Evolutionary conservation across 2,113 vertebrate species (phyloP).

Genomic region (Cryptomyrus ogoouensis): DNA sequence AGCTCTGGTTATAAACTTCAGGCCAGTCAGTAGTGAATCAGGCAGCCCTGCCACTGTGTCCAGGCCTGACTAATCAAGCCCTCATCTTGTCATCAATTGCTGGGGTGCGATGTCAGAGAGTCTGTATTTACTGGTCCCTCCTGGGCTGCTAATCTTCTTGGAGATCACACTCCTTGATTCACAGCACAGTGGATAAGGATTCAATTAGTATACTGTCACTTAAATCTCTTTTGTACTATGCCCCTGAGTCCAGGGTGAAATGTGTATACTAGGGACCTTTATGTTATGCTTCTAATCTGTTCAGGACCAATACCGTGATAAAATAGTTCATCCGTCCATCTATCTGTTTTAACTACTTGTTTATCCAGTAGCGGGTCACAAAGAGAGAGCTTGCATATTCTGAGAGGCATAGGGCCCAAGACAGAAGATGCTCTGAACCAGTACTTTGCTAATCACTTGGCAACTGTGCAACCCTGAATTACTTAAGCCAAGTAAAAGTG

Average conservation of each 20-base stretch:
- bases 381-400: background rate
- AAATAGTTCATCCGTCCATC: background rate
- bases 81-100: slow-evolving; percentile 39
- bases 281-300: background rate
- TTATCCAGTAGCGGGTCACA: background rate
- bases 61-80: slow-evolving; percentile 35
- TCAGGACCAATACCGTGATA: background rate
- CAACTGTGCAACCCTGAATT: background rate
- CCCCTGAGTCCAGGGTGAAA: background rate
- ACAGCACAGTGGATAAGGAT: slow-evolving; percentile 25
- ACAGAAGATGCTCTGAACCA: background rate
- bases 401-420: background rate
- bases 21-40: slow-evolving; percentile 26
- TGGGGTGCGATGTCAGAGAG: background rate
- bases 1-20: slow-evolving; percentile 32
- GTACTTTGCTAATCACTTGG: background rate
- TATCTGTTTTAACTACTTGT: background rate
- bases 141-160: slow-evolving; percentile 33
- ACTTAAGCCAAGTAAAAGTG: background rate
- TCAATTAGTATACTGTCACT: background rate
- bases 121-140: slow-evolving; percentile 25
- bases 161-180: slow-evolving; percentile 30
- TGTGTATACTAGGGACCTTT: background rate
- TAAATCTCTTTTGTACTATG: background rate
- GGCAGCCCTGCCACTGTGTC: background rate